Base-by-base conservation (phyloP, 2,113 vertebrate genomes). In the Hemiscyllium ocellatum region DNA sequence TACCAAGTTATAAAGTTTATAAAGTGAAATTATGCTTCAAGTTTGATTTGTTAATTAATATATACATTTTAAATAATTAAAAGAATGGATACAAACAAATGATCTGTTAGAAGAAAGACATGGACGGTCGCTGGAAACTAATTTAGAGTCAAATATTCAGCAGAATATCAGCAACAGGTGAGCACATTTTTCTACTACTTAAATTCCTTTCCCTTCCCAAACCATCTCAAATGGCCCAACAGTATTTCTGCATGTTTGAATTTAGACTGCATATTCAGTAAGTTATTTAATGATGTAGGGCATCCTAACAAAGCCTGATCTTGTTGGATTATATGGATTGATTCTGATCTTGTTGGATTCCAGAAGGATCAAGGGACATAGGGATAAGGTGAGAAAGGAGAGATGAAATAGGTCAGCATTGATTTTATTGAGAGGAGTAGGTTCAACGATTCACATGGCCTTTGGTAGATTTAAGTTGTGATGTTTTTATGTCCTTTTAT, bases 151-250 rank as follows among this genome's bases (percentile, higher is more conserved):
- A 72, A 47, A 76, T 7, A 47, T 3, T 50, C 69, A 29, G 72
- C 68, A 33, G 42, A 47, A 95, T 72, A 72, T 95, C 69, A 72
- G 42, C 94, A 95, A 95, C 94, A 95, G 94, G 94, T 95, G 94
- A 95, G 94, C 37, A 70, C 93, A 70, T 50, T 70, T 70, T 94
- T 94, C 93, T 50, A 24, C 47, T 4, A 33, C 52, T 76, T 68
- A 52, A 26, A 52, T 76, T 76, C 52, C 26, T 15, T 66, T 26
- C 42, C 24, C 37, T 90, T 83, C 26, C 87, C 56, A 4, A 29
- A 61, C 33, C 61, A 68, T 4, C 56, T 91, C n/a, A 17, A 65
- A 93, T n/a, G 13, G 33, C 61, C 86, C 52, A 91, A 61, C 19
- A 13, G 56, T 12, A 90, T 61, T 33, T 33, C 87, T 37, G 37